Evolutionary conservation across 2,797 vertebrate genomes (phyloP).

Genomic region (Rhynchonycteris naso): DNA sequence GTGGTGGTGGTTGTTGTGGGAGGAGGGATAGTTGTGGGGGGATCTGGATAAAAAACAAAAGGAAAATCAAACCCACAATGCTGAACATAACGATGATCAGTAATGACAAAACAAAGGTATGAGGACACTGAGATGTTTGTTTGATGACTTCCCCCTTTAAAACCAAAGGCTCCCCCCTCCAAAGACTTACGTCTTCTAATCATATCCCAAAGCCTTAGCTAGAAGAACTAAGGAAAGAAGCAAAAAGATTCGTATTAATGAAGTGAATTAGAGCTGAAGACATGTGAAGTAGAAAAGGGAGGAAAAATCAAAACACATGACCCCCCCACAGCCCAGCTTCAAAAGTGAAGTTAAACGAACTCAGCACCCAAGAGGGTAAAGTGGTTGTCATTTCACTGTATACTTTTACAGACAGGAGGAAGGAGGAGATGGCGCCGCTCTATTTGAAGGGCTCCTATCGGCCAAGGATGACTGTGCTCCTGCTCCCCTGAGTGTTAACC

Average conservation of each 20-base stretch:
- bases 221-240: conserved; percentile 72
- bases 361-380: conserved; percentile 29
- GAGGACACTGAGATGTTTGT: conserved; percentile 77
- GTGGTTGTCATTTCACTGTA: conserved; percentile 11
- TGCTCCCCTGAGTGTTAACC: conserved; percentile 80
- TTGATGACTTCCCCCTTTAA: conserved; percentile 9
- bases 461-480: conserved; percentile 82
- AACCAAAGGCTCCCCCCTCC: not conserved
- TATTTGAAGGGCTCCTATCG: conserved; percentile 77
- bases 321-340: conserved; percentile 14
- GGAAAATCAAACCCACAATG: conserved; percentile 89
- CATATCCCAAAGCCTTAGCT: conserved; percentile 4
- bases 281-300: conserved; percentile 75
- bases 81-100: conserved; percentile 88
- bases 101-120: conserved; percentile 83
- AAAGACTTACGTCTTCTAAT: conserved; percentile 40
- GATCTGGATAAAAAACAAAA: conserved; percentile 99
- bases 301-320: not conserved
- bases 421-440: conserved; percentile 82
- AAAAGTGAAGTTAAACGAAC: conserved; percentile 54
- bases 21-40: conserved; percentile 98
- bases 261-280: conserved; percentile 72
- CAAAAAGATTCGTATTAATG: conserved; percentile 75
- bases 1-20: conserved; percentile 90
- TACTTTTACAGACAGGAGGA: not conserved